Conservation (phyloP, 1,140 invertebrate genomes). For the Vollenhovia emeryi region DNA sequence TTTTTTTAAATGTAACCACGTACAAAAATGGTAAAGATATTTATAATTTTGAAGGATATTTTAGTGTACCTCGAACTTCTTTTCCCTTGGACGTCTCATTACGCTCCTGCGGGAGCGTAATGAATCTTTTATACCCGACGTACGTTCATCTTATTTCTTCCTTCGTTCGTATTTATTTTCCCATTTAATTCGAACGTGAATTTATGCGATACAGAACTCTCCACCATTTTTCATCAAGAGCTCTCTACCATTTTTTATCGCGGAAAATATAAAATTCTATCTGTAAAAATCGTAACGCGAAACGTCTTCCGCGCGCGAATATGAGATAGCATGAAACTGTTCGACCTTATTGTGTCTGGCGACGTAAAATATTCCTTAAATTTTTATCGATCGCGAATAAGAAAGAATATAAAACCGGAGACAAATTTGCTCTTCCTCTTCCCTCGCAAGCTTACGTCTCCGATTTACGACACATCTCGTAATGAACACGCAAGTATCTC, state of each 20-base stretch:
- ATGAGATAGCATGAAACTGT: slow-evolving; percentile 12
- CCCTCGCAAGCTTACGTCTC: background rate
- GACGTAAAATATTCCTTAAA: slow-evolving; percentile 10
- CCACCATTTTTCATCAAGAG: background rate
- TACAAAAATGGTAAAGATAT: background rate
- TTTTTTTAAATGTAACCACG: background rate
- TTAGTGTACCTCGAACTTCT: background rate
- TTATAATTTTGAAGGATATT: background rate
- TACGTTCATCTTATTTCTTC: slow-evolving; percentile 2
- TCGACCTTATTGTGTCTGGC: background rate
- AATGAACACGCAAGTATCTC: slow-evolving; percentile 20
- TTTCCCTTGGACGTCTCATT: background rate
- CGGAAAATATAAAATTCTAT: slow-evolving; percentile 22
- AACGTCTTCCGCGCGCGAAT: background rate
- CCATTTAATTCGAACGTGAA: slow-evolving; percentile 21
- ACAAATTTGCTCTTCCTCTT: background rate
- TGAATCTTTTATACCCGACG: slow-evolving; percentile 22
- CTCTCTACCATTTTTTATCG: slow-evolving; percentile 17
- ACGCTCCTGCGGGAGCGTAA: background rate
- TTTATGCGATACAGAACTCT: background rate
- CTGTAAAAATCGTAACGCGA: slow-evolving; percentile 8
- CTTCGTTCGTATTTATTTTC: slow-evolving; percentile 16
- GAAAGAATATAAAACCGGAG: background rate
- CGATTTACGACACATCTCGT: slow-evolving; percentile 1
- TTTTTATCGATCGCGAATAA: slow-evolving; percentile 35